A percentile compares a stretch with the other conserved stretches of the same genome.
Evolutionary conservation across 2,113 vertebrate genomes (phyloP).

Genomic region (Ciconia stormi): DNA sequence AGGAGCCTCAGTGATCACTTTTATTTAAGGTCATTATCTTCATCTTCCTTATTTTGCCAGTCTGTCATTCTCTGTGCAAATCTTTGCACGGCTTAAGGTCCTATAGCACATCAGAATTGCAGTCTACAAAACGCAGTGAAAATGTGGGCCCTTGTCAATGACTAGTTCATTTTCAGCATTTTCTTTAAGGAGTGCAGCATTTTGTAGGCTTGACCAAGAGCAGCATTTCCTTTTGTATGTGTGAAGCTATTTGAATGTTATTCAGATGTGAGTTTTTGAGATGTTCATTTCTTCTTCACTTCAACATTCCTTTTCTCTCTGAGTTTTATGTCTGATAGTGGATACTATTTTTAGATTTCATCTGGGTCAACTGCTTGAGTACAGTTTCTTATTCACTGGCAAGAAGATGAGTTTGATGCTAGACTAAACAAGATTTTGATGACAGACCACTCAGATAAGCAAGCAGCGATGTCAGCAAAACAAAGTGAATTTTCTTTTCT

Average conservation of each 20-base stretch:
- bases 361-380: not conserved
- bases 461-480: not conserved
- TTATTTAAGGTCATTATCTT: not conserved
- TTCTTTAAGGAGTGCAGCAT: not conserved
- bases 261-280: not conserved
- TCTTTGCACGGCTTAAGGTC: accelerated
- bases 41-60: not conserved
- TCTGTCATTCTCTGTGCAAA: not conserved
- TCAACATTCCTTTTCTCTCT: not conserved
- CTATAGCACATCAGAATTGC: not conserved
- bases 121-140: not conserved
- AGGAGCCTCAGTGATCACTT: not conserved
- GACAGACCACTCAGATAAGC: not conserved
- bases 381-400: not conserved
- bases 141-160: not conserved
- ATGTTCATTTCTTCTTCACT: not conserved
- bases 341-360: not conserved
- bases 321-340: not conserved
- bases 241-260: not conserved
- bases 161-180: not conserved
- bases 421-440: not conserved
- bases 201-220: not conserved
- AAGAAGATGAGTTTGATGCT: not conserved
- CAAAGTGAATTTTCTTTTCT: not conserved
- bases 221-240: not conserved